A percentile compares a stretch with the other conserved stretches of the same genome.
Conservation (phyloP, 2,797 vertebrate genomes). For the Urophycis tenuis region DNA sequence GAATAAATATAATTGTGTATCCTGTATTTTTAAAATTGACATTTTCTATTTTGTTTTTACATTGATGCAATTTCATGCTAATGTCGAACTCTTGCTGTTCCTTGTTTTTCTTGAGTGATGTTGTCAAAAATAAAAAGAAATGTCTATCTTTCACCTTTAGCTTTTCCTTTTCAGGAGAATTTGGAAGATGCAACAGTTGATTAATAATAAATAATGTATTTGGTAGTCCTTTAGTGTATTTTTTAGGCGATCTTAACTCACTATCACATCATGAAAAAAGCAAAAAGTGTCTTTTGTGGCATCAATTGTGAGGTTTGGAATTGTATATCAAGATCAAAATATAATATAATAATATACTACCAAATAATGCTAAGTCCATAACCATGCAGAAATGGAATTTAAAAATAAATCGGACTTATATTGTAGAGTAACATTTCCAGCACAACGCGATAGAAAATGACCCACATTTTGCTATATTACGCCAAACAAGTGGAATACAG, state of each 20-base stretch:
- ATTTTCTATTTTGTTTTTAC: not conserved
- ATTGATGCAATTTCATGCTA: not conserved
- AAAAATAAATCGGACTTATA: not conserved
- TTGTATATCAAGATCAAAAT: not conserved
- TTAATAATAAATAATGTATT: slow-evolving; percentile 1
- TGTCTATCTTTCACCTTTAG: slow-evolving; percentile 24
- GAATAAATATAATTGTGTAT: not conserved
- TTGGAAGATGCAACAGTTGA: not conserved
- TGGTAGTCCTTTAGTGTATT: not conserved
- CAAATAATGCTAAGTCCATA: not conserved
- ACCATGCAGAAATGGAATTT: not conserved
- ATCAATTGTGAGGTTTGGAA: not conserved
- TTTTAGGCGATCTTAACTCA: not conserved
- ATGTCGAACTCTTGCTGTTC: not conserved
- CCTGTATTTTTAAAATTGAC: not conserved
- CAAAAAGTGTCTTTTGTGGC: not conserved
- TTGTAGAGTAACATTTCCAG: slow-evolving; percentile 59
- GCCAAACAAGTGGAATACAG: slow-evolving; percentile 61
- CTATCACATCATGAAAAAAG: not conserved
- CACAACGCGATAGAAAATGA: slow-evolving; percentile 48
- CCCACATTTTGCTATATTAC: slow-evolving; percentile 47
- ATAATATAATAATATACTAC: not conserved
- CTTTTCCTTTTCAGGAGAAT: slow-evolving; percentile 11
- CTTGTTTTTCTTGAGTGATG: not conserved
- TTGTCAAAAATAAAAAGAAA: slow-evolving; percentile 5